phyloP scores from a whole-genome alignment of 2,113 vertebrate genomes.

The Lepisosteus osseus region DNA sequence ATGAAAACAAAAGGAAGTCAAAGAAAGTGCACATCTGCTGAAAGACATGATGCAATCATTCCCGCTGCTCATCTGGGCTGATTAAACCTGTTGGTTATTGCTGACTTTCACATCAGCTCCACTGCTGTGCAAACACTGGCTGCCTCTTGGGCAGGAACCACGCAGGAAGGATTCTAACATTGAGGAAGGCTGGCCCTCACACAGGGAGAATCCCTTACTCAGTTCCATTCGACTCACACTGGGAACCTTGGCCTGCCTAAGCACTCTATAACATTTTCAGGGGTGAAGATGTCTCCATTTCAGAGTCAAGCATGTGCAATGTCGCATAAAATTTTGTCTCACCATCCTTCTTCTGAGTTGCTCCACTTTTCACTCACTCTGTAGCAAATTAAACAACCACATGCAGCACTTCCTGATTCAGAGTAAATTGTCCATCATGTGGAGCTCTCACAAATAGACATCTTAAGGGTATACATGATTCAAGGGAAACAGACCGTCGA shows the following conservation, averaged over 20 bases:
- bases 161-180: neutral
- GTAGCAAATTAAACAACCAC: no score
- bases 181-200: neutral
- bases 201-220: neutral
- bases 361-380: no score
- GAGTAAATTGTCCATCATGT: no score
- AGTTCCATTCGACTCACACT: neutral
- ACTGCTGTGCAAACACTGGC: neutral
- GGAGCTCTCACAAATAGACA: no score
- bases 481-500: neutral
- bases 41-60: neutral
- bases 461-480: neutral
- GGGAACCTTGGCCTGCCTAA: no score
- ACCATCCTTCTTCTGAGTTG: no score
- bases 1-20: slow-evolving; percentile 2
- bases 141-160: neutral
- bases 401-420: no score
- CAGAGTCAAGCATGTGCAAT: no score
- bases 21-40: slow-evolving; percentile 1
- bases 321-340: no score
- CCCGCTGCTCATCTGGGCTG: neutral
- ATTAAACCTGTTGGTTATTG: slow-evolving; percentile 1
- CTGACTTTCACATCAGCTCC: neutral
- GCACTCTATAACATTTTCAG: no score
- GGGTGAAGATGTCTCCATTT: no score